phyloP scores from a whole-genome alignment of 64 coral and sea anemone genomes.

The Porites lutea region DNA sequence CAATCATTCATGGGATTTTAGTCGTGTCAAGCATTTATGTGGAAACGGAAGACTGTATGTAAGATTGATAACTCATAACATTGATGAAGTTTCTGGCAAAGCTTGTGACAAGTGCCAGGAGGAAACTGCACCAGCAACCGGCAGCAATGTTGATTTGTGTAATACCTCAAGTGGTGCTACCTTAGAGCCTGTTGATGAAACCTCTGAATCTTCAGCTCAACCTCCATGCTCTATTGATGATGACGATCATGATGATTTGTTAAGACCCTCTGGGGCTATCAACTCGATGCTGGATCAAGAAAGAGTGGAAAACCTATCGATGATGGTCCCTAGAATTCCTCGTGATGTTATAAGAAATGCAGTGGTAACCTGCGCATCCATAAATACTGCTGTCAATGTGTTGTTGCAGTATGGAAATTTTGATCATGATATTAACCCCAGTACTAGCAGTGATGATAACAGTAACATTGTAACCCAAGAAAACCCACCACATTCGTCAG shows the following conservation, averaged over 20 bases:
- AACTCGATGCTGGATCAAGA: constrained; percentile 15
- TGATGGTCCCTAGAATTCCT: constrained; percentile 65
- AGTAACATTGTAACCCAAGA: constrained; percentile 37
- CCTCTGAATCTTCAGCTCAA: not conserved
- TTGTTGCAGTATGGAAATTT: constrained; percentile 30
- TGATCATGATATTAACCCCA: constrained; percentile 37
- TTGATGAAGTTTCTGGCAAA: constrained; percentile 65
- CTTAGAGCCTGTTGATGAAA: constrained; percentile 11
- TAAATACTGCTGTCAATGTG: constrained; percentile 60
- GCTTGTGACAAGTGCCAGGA: constrained; percentile 19
- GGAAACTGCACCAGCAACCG: not conserved
- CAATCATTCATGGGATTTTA: constrained; percentile 70
- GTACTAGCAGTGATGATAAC: constrained; percentile 18
- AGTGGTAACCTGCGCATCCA: constrained; percentile 43
- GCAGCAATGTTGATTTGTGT: constrained; percentile 16
- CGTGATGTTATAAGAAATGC: constrained; percentile 58
- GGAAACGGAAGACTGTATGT: constrained; percentile 59
- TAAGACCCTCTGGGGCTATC: constrained; percentile 48
- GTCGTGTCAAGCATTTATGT: constrained; percentile 74
- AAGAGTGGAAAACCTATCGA: constrained; percentile 42
- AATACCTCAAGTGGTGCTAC: not conserved
- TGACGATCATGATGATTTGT: constrained; percentile 40
- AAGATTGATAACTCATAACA: constrained; percentile 38
- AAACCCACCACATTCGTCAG: constrained; percentile 4
- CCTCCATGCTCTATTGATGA: constrained; percentile 9